Evolutionary conservation across 2,888 invertebrate species (phyloP), one percentile per base, ranked within the genome.

Genomic region (Agelastica alni): DNA sequence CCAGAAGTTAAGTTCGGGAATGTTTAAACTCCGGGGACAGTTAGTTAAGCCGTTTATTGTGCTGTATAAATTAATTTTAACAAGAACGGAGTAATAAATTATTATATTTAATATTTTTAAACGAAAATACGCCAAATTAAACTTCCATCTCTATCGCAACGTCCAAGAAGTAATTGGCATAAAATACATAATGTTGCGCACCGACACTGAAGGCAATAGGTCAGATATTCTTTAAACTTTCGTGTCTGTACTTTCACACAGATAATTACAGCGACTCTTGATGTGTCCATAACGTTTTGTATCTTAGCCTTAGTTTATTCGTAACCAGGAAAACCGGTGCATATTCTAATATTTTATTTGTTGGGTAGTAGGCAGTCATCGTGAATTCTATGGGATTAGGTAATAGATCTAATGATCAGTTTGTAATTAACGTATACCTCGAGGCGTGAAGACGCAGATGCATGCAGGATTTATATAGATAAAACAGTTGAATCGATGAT

Each of bases 181-280:
- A 52, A 53, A 52, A 54, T 49, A 57, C 53, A 48, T 45, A 52
- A 32, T 37, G 47, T 47, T 58, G 52, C 56, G 31, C 41, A 17
- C 46, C 52, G 53, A 42, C 53, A 60, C 55, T 60, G 53, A 60
- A 60, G 60, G 60, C 60, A 55, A 60, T 60, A 60, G 60, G 60
- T 60, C 60, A 60, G 51, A 57, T 60, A 55, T 60, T 60, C 56
- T 53, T 48, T 42, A 32, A 49, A 60, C 60, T 60, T 60, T 60
- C 60, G 49, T 56, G 44, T 43, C 54, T 47, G 46, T 57, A 60
- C 60, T 60, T 60, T 60, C 60, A 60, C 60, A 52, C 52, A 39
- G 57, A 51, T 59, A 59, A 59, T 59, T 59, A 53, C 49, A 32
- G 13, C 43, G 18, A 30, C n/a, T 17, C 16, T 36, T 36, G 36